phyloP scores from a whole-genome alignment of 2,113 vertebrate genomes.

The Psittacara wagleri region DNA sequence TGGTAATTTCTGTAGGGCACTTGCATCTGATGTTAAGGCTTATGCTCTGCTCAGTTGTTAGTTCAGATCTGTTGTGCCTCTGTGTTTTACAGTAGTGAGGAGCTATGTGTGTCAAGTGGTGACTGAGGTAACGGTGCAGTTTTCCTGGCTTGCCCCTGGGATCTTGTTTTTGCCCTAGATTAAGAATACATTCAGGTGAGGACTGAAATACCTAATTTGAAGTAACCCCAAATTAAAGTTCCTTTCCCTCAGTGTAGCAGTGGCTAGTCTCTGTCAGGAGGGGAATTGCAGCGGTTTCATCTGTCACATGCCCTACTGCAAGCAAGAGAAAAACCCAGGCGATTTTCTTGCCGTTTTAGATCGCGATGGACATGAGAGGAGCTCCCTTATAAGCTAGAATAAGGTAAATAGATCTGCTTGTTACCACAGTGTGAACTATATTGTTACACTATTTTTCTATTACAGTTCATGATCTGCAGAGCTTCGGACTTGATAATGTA shows the following conservation, averaged over 20 bases:
- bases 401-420: neutral
- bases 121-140: neutral
- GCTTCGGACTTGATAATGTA: conserved; percentile 96
- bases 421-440: neutral
- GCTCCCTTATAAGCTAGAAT: neutral
- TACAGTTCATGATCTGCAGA: conserved; percentile 96
- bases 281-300: neutral
- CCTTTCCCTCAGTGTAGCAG: neutral
- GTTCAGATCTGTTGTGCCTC: neutral
- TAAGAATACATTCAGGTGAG: neutral
- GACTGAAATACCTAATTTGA: neutral
- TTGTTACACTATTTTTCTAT: conserved; percentile 55
- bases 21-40: neutral
- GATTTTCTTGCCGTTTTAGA: neutral
- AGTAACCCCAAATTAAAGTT: neutral
- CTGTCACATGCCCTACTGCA: neutral
- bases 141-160: neutral
- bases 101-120: neutral
- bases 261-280: neutral
- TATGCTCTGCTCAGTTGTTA: neutral
- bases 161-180: neutral
- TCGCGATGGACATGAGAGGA: neutral
- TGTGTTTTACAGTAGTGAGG: neutral
- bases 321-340: neutral
- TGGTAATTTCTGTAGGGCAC: neutral